These are phyloP conservation scores for Leptinotarsa rubiginosa DNA, from an alignment of 2,888 invertebrate species.

Conservation along the genomic window DNA sequence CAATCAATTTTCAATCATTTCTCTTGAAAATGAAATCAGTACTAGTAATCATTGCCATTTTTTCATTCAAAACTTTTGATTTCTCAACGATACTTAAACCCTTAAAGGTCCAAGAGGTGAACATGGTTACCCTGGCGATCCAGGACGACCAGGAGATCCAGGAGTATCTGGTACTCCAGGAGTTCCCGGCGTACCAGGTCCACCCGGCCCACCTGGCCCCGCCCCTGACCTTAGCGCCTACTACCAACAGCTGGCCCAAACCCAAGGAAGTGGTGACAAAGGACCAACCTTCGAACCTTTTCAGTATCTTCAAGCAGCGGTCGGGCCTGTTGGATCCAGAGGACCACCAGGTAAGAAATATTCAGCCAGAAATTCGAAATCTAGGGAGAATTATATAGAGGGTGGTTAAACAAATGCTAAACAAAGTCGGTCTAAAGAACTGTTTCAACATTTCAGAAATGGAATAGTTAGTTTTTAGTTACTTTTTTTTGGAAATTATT, in stretches of 20 bases:
- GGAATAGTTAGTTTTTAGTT: no score
- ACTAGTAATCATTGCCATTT: no score
- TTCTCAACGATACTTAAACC: not conserved
- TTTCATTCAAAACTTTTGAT: not conserved
- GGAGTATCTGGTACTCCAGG: constrained; percentile 75
- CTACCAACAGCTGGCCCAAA: constrained; percentile 79
- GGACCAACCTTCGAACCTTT: constrained; percentile 75
- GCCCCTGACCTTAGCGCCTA: constrained; percentile 81
- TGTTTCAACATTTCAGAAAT: no score
- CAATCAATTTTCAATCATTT: no score
- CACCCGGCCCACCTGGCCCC: constrained; percentile 72
- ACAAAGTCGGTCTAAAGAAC: no score
- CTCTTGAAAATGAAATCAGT: no score
- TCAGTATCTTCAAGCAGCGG: constrained; percentile 83
- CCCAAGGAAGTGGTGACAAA: constrained; percentile 80
- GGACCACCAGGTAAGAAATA: constrained; percentile 71
- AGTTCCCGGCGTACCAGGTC: constrained; percentile 76
- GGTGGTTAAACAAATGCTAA: no score
- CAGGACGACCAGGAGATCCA: constrained; percentile 71
- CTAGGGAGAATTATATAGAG: no score
- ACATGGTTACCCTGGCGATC: constrained; percentile 69
- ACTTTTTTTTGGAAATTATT: no score
- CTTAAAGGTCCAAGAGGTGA: constrained; percentile 67
- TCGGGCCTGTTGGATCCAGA: constrained; percentile 83
- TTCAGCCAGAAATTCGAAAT: no score